Conservation (phyloP, 2,888 invertebrate species). For the Protonemura montana region DNA sequence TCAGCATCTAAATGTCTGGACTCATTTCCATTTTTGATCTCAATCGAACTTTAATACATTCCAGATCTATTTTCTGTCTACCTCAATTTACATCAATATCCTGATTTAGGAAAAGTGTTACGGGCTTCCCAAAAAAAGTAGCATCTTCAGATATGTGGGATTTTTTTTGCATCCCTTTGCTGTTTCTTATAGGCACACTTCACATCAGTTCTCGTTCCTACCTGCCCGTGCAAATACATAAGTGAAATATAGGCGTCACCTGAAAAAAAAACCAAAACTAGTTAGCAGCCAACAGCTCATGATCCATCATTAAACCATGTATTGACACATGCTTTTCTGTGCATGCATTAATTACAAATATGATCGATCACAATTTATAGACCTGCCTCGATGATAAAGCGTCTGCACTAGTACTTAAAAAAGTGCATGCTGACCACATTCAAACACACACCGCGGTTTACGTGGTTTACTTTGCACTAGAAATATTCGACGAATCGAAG, state of each 20-base stretch:
- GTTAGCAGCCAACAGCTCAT: background rate
- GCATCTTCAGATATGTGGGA: background rate
- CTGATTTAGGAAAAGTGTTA: no score
- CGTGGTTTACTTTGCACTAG: no score
- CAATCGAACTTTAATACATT: no score
- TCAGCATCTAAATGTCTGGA: no score
- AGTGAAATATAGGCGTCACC: background rate
- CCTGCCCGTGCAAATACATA: background rate
- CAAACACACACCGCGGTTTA: no score
- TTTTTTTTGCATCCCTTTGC: background rate
- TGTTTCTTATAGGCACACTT: background rate
- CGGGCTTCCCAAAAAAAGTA: background rate
- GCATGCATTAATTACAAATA: background rate
- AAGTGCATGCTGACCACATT: background rate
- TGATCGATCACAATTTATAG: background rate
- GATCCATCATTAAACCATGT: constrained; percentile 2
- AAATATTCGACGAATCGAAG: no score
- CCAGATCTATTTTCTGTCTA: no score
- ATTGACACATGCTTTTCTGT: background rate
- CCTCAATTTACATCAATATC: no score
- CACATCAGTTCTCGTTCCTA: background rate
- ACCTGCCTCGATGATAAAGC: background rate
- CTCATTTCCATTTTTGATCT: no score
- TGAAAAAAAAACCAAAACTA: background rate
- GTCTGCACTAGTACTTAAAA: background rate